These are phyloP conservation scores for Drosophila jambulina DNA, from an alignment of 1,140 invertebrate species.

Conservation along the genomic window DNA sequence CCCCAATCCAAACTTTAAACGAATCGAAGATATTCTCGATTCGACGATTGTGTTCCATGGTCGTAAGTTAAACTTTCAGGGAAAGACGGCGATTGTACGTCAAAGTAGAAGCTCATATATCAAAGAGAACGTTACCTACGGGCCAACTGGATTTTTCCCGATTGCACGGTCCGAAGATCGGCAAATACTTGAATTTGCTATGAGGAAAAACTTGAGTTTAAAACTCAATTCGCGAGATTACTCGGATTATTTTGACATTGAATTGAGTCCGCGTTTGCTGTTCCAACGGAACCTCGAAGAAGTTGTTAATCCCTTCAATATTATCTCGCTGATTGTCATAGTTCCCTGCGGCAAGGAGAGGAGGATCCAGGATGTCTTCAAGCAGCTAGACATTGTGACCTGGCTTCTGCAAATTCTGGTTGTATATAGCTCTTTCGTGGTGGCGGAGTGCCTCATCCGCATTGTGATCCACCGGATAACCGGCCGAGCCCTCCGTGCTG, in stretches of 20 bases:
- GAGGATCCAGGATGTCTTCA: constrained; percentile 28
- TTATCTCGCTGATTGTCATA: constrained; percentile 7
- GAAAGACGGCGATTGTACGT: background rate
- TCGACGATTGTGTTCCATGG: background rate
- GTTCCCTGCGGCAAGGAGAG: constrained; percentile 35
- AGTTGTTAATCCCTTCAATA: background rate
- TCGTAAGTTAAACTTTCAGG: background rate
- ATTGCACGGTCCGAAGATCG: background rate
- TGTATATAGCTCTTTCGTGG: constrained; percentile 27
- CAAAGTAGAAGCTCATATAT: background rate
- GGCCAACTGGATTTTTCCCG: background rate
- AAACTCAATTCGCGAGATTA: background rate
- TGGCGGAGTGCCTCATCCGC: constrained; percentile 23
- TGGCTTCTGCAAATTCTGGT: constrained; percentile 6
- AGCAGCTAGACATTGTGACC: background rate
- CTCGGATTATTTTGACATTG: background rate
- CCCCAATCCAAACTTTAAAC: constrained; percentile 8
- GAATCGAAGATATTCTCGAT: background rate
- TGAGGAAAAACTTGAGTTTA: background rate
- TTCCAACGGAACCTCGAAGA: background rate
- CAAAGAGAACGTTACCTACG: background rate
- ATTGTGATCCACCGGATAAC: background rate
- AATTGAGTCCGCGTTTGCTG: background rate
- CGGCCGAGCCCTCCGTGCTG: background rate
- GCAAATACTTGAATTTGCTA: background rate